Percentiles rank a stretch among this genome's conserved stretches.
phyloP scores from a whole-genome alignment of 2,113 vertebrate genomes.

The Cariama cristata region DNA sequence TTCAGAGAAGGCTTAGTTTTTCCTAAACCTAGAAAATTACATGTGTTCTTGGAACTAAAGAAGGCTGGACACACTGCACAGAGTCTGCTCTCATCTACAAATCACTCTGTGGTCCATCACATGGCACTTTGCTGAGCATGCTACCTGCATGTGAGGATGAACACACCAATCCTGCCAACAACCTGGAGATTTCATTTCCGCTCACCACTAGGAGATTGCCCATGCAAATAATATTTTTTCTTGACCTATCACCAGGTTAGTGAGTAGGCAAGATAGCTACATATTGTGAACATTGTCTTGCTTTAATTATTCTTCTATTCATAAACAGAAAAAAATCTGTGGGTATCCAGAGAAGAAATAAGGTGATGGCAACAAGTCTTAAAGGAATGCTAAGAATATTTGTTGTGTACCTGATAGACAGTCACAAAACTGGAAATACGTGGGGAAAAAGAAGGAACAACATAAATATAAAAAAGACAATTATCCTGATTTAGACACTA shows the following conservation, averaged over 20 bases:
- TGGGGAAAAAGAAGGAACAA: not conserved
- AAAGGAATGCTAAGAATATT: not conserved
- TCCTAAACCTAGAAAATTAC: not conserved
- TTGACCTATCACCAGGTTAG: not conserved
- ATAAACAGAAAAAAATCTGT: not conserved
- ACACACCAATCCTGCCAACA: not conserved
- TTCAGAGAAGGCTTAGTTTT: not conserved
- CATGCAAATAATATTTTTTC: not conserved
- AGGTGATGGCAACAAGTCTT: not conserved
- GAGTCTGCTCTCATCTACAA: not conserved
- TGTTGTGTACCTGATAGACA: not conserved
- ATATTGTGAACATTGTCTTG: not conserved
- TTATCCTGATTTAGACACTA: not conserved
- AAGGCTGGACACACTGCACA: not conserved
- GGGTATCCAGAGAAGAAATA: not conserved
- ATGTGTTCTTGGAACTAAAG: not conserved
- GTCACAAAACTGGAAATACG: not conserved
- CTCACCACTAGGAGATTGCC: not conserved
- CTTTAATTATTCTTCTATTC: not conserved
- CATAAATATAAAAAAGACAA: not conserved
- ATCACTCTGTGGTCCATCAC: not conserved
- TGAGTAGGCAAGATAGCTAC: not conserved
- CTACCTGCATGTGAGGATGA: not conserved
- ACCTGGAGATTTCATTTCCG: not conserved
- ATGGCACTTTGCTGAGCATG: fast-evolving